A percentile compares a stretch with the other conserved stretches of the same genome.
These are phyloP conservation scores for Tenrec ecaudatus DNA, from an alignment of 2,113 vertebrate species.

Conservation along the genomic window DNA sequence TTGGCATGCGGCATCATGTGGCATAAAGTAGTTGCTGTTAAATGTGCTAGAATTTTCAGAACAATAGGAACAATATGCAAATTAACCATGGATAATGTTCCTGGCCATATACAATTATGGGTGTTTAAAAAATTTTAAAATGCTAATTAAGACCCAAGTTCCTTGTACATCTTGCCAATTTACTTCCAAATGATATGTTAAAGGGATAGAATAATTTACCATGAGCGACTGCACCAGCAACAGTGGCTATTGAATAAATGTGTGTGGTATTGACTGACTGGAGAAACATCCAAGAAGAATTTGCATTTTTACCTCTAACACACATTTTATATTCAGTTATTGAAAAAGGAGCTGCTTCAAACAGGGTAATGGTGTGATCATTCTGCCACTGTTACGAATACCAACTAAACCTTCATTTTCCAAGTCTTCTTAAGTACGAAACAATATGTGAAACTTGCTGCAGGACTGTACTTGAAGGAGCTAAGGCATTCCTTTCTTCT, in stretches of 20 bases:
- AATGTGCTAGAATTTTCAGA: constrained; percentile 51
- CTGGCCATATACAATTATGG: constrained; percentile 67
- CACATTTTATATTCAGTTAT: not conserved
- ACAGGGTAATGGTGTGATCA: not conserved
- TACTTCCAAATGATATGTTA: constrained; percentile 73
- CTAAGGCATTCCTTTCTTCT: not conserved
- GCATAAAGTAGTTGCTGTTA: constrained; percentile 36
- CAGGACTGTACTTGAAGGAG: not conserved
- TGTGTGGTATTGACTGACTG: not conserved
- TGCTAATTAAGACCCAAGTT: constrained; percentile 73
- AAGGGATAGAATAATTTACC: constrained; percentile 70
- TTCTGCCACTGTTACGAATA: not conserved
- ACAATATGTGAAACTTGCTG: not conserved
- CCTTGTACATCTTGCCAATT: constrained; percentile 62
- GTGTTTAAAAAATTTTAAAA: constrained; percentile 70
- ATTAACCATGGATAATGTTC: constrained; percentile 69
- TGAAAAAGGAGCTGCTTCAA: constrained; percentile 6
- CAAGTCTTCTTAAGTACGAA: not conserved
- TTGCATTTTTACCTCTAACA: constrained; percentile 39
- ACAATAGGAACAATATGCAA: constrained; percentile 69
- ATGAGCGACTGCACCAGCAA: constrained; percentile 47
- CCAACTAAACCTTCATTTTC: not conserved
- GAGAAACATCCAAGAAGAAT: constrained; percentile 30
- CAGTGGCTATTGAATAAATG: constrained; percentile 13
- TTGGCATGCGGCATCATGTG: not conserved